These are phyloP conservation scores for Pterocles orientalis DNA, from an alignment of 2,113 vertebrate species.

Conservation along the genomic window DNA sequence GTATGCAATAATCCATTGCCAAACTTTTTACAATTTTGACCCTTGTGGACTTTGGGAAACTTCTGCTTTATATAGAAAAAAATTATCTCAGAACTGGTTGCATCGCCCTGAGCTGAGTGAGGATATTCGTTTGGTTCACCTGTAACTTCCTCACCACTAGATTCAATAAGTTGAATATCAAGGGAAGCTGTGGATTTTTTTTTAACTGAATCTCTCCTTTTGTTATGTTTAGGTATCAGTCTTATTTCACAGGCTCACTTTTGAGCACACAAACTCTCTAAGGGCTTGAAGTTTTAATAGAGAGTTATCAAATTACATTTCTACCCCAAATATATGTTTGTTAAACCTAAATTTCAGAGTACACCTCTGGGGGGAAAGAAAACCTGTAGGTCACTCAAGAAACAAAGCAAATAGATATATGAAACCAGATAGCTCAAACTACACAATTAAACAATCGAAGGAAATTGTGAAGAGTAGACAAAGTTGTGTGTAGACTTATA, in stretches of 20 bases:
- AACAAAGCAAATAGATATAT: background rate
- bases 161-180: background rate
- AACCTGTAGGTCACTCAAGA: background rate
- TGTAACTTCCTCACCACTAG: background rate
- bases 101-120: background rate
- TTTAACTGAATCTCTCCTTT: background rate
- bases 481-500: background rate
- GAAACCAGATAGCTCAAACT: background rate
- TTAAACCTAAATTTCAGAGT: background rate
- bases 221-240: background rate
- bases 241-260: background rate
- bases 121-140: background rate
- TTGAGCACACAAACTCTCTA: background rate
- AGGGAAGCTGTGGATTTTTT: background rate
- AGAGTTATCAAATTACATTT: background rate
- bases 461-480: background rate
- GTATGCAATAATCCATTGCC: background rate
- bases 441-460: background rate
- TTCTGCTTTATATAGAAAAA: background rate
- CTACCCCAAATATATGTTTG: background rate
- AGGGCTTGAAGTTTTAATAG: background rate
- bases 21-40: background rate
- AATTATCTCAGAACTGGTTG: background rate
- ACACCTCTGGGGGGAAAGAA: background rate
- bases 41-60: background rate